Percentiles rank a stretch among this genome's conserved stretches.
Evolutionary conservation across 2,888 invertebrate genomes (phyloP).

Genomic region (Lasioglossum pauxillum): DNA sequence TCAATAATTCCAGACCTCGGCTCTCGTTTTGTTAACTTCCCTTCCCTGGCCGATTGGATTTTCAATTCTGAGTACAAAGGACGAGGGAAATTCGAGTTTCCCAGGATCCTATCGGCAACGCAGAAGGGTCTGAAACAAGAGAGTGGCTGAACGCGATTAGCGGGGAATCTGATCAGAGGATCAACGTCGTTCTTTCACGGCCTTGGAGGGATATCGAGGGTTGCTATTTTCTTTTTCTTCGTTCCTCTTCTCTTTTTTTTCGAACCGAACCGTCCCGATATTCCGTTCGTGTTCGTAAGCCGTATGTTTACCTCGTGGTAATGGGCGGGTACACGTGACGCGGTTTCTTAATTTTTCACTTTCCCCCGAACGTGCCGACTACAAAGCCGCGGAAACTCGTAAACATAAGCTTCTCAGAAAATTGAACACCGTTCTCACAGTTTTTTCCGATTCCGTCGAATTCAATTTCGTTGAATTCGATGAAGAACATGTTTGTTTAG

Average conservation of each 20-base stretch:
- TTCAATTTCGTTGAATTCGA: background rate
- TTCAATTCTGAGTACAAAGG: slow-evolving; percentile 46
- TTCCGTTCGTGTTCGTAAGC: slow-evolving; percentile 72
- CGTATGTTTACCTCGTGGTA: slow-evolving; percentile 76
- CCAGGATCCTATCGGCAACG: slow-evolving; percentile 57
- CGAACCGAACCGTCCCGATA: slow-evolving; percentile 56
- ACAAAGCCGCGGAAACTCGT: slow-evolving; percentile 29
- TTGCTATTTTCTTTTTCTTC: slow-evolving; percentile 19
- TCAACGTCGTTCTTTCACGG: slow-evolving; percentile 54
- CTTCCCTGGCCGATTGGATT: slow-evolving; percentile 29
- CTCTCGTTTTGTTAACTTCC: slow-evolving; percentile 38
- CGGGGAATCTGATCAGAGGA: slow-evolving; percentile 61
- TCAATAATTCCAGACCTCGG: slow-evolving; percentile 32
- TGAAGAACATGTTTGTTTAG: background rate
- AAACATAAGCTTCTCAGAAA: slow-evolving; percentile 60
- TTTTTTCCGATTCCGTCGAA: background rate
- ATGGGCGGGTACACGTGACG: slow-evolving; percentile 77
- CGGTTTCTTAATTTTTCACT: slow-evolving; percentile 77
- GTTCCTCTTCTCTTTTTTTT: background rate
- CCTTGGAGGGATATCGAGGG: slow-evolving; percentile 31
- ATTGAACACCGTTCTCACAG: slow-evolving; percentile 40
- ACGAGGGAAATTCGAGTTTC: slow-evolving; percentile 48
- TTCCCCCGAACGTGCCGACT: slow-evolving; percentile 40
- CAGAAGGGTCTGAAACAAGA: slow-evolving; percentile 51
- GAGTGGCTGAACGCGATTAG: slow-evolving; percentile 58